Base-by-base conservation (phyloP, 2,797 vertebrate species). In the Pempheris klunzingeri region DNA sequence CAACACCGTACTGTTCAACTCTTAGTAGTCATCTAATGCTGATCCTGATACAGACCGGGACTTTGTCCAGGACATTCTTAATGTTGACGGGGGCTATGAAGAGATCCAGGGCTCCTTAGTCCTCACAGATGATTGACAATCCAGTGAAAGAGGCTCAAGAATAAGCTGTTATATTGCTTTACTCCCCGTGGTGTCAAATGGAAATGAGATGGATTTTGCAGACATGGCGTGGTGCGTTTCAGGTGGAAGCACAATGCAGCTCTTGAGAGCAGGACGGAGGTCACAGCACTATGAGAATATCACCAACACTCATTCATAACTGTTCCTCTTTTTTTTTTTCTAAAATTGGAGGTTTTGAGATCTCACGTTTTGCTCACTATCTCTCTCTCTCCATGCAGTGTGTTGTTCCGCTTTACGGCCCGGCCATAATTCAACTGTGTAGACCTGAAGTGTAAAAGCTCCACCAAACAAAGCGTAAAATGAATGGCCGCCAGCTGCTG, bases 401-500 rank as follows among this genome's bases (percentile, higher is more conserved):
- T 80, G 78, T 73, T 80, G 80, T 82, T 83, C 65, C 5, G 34
- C 75, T 90, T 87, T 83, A 76, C 71, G 38, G 72, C 76, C 58
- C 34, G 78, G 84, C 58, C n/a, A 50, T 81, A 87, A 88, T 58
- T 91, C 86, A 88, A 59, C 75, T 71, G 72, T 62, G 71, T 78
- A 90, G 90, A 92, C 83, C 44, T 78, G 43, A 88, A 68, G 86
- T 82, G 85, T 89, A 83, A 88, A 88, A 86, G 59, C 73, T 76
- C 79, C 73, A 84, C 66, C 89, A 93, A 95, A 94, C 93, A 94
- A 90, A 92, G 79, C 53, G 59, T 88, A 74, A 93, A 90, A 74
- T 6, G 39, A 90, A 92, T 74, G 71, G 68, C 76, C 67, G 28
- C 78, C 90, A 94, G 92, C 90, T 93, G 89, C 83, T 79, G 80